phyloP scores from a whole-genome alignment of 2,113 vertebrate species.

The Pedetes capensis region DNA sequence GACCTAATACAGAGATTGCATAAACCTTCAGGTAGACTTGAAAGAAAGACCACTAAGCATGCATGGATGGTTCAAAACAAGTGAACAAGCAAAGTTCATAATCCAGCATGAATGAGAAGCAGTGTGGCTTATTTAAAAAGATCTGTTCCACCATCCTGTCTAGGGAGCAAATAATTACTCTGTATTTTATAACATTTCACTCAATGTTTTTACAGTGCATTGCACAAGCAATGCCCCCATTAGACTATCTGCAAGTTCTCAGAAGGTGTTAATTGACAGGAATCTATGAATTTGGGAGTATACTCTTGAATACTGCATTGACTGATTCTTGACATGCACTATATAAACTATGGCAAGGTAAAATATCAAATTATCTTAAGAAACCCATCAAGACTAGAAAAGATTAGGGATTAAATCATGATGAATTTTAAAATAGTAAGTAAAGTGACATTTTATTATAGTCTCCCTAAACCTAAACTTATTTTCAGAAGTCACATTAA shows the following conservation, averaged over 20 bases:
- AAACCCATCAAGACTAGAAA: constrained; percentile 37
- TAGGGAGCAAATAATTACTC: constrained; percentile 44
- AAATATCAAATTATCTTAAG: constrained; percentile 65
- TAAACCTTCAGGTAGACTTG: constrained; percentile 66
- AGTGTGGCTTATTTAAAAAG: constrained; percentile 34
- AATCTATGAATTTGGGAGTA: constrained; percentile 24
- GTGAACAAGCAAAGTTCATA: constrained; percentile 63
- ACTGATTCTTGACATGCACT: constrained; percentile 29
- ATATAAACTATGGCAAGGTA: neutral
- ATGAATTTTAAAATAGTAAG: constrained; percentile 35
- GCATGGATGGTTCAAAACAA: constrained; percentile 56
- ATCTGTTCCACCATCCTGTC: constrained; percentile 41
- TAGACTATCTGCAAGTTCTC: neutral
- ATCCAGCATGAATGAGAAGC: constrained; percentile 68
- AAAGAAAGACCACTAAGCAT: constrained; percentile 57
- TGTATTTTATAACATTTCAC: constrained; percentile 65
- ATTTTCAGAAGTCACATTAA: neutral
- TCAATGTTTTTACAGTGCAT: constrained; percentile 63
- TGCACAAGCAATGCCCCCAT: constrained; percentile 61
- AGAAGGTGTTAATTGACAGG: constrained; percentile 64
- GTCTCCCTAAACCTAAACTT: constrained; percentile 27
- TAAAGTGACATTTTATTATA: constrained; percentile 12
- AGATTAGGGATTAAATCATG: neutral
- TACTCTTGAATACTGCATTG: constrained; percentile 38
- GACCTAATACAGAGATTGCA: constrained; percentile 63